Conservation (phyloP, 2,113 vertebrate species). For the Protobothrops flavoviridis region DNA sequence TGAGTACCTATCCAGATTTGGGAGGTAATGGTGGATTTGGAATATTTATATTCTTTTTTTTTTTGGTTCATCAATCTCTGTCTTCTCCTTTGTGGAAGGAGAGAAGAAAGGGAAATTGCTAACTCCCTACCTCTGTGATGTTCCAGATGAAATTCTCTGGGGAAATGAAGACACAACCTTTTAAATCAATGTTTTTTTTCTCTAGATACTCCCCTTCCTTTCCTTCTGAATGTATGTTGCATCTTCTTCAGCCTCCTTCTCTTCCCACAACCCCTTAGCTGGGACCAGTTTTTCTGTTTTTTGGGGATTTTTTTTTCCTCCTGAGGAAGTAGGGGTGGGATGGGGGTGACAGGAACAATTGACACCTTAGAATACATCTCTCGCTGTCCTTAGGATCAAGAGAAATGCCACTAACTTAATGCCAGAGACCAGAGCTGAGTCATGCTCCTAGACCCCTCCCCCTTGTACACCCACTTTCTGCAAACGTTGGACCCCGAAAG, state of each 20-base stretch:
- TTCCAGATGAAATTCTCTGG: neutral
- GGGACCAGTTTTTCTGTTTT: neutral
- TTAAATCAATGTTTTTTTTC: neutral
- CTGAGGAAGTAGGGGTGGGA: neutral
- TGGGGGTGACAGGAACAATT: neutral
- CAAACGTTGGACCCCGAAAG: neutral
- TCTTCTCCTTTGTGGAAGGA: neutral
- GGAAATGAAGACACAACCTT: neutral
- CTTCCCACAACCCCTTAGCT: neutral
- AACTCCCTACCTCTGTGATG: neutral
- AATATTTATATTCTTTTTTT: neutral
- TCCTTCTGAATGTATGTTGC: neutral
- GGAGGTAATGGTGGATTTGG: neutral
- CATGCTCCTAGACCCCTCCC: neutral
- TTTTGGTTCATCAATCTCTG: neutral
- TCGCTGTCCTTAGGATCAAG: neutral
- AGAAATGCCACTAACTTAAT: neutral
- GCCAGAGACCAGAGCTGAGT: slow-evolving; percentile 5
- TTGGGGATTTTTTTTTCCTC: neutral
- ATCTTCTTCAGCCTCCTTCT: neutral
- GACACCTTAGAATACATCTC: neutral
- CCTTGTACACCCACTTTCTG: neutral
- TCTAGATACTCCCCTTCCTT: neutral
- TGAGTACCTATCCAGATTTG: neutral
- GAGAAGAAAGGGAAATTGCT: neutral